Evolutionary conservation across 2,888 invertebrate species (phyloP).

Genomic region (Venustoraphidia nigricollis): DNA sequence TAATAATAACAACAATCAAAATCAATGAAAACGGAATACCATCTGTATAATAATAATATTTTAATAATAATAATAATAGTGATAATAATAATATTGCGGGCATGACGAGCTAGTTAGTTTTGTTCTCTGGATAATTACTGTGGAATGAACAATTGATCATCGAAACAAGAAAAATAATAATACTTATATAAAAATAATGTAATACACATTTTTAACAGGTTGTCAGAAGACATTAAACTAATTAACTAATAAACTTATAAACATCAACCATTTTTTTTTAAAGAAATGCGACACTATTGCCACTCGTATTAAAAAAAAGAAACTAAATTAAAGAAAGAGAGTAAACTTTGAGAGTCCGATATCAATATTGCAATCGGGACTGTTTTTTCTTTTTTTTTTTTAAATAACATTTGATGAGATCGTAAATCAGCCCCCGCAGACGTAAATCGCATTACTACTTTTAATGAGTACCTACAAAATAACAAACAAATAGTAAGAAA

Average conservation of each 20-base stretch:
- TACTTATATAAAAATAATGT: neutral
- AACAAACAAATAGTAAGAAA: slow-evolving; percentile 3
- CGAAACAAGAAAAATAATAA: neutral
- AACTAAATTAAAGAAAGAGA: too few species aligned
- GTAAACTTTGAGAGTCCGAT: too few species aligned
- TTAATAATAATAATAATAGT: neutral
- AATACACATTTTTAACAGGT: neutral
- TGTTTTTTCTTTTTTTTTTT: too few species aligned
- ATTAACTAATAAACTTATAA: too few species aligned
- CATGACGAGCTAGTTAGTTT: neutral
- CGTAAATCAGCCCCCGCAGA: neutral
- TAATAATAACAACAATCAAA: slow-evolving; percentile 46
- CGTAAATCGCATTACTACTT: neutral
- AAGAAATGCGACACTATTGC: too few species aligned
- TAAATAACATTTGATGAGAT: neutral
- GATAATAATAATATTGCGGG: slow-evolving; percentile 6
- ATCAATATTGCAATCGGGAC: too few species aligned
- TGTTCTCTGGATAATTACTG: slow-evolving; percentile 1
- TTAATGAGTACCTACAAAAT: neutral
- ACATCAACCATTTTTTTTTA: too few species aligned
- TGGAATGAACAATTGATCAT: neutral
- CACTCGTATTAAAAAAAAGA: too few species aligned
- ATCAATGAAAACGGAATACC: slow-evolving; percentile 33
- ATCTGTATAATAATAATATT: neutral
- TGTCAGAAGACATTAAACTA: neutral